phyloP scores from a whole-genome alignment of 1,140 invertebrate species.

The Reticulitermes speratus region DNA sequence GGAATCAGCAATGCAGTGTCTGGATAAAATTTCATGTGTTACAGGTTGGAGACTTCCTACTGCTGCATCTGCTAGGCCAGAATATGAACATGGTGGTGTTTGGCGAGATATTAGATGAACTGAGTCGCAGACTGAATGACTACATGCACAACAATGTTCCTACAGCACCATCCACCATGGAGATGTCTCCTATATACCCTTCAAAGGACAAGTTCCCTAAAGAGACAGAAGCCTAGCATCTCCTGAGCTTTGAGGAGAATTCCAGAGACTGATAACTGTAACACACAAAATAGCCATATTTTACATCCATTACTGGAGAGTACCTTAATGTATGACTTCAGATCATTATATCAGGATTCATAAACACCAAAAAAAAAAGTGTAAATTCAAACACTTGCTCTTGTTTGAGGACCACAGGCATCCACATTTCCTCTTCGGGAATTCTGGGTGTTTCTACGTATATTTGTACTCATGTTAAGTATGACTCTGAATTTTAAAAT shows the following conservation, averaged over 20 bases:
- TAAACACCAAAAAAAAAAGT: too few species aligned
- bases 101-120: constrained; percentile 68
- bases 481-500: too few species aligned
- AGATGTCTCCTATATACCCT: constrained; percentile 81
- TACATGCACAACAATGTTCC: constrained; percentile 70
- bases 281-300: too few species aligned
- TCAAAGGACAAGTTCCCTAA: constrained; percentile 72
- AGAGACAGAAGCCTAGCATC: constrained; percentile 74
- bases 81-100: constrained; percentile 81
- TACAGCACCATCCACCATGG: constrained; percentile 77
- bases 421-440: too few species aligned
- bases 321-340: too few species aligned
- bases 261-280: background rate
- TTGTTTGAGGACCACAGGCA: too few species aligned
- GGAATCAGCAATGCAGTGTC: too few species aligned
- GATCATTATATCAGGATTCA: too few species aligned
- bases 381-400: too few species aligned
- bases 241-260: constrained; percentile 3
- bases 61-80: constrained; percentile 78
- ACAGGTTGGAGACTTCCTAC: constrained; percentile 80
- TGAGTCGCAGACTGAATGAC: constrained; percentile 59
- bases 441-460: too few species aligned
- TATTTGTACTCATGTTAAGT: too few species aligned
- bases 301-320: too few species aligned
- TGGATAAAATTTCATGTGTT: constrained; percentile 36